These are phyloP conservation scores for Epinephelus fuscoguttatus DNA, from an alignment of 2,113 vertebrate genomes.

Conservation along the genomic window DNA sequence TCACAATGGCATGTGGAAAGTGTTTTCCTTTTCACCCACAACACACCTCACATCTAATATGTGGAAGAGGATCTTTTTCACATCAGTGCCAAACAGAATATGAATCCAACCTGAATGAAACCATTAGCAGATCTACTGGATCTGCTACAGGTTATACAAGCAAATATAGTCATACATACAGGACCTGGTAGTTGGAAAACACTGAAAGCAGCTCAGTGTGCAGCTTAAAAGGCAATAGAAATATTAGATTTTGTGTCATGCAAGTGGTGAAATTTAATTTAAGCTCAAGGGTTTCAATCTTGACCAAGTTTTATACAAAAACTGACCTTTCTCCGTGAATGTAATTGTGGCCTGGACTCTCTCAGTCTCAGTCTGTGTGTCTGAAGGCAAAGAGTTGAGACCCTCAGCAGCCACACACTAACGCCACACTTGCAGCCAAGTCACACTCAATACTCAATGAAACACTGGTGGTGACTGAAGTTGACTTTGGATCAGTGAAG, in stretches of 20 bases:
- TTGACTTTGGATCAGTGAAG: too few relatives aligned
- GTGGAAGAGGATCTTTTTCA: background rate
- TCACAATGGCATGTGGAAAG: background rate
- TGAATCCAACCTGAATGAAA: background rate
- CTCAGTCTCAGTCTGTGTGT: background rate
- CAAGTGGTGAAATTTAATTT: slow-evolving; percentile 25
- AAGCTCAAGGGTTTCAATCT: background rate
- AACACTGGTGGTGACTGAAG: too few relatives aligned
- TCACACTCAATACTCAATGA: too few relatives aligned
- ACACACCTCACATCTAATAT: background rate
- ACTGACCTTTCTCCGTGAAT: background rate
- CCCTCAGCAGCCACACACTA: too few relatives aligned
- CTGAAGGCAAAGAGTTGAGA: background rate
- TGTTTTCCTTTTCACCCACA: background rate
- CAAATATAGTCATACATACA: background rate
- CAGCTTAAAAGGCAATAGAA: background rate
- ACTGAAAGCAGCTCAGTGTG: background rate
- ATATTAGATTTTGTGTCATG: slow-evolving; percentile 28
- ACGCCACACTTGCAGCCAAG: too few relatives aligned
- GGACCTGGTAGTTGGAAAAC: background rate
- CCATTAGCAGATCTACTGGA: too few relatives aligned
- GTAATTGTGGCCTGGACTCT: background rate
- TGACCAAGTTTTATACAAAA: background rate
- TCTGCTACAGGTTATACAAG: background rate
- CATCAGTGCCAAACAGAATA: background rate